Evolutionary conservation across 2,113 vertebrate species (phyloP).

Genomic region (Sterrhoptilus dennistouni): DNA sequence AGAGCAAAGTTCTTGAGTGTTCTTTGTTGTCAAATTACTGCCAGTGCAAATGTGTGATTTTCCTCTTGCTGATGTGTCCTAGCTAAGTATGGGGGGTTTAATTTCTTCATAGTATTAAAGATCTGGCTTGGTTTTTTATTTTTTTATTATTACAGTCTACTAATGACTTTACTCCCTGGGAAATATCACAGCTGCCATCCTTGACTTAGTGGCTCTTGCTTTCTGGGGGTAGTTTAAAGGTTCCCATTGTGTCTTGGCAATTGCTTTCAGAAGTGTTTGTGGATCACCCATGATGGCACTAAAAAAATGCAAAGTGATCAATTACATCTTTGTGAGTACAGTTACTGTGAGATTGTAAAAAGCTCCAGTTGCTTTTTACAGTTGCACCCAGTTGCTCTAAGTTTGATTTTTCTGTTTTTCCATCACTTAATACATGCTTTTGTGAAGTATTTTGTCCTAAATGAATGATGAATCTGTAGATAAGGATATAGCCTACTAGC

Average conservation of each 20-base stretch:
- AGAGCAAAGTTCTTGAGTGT: neutral
- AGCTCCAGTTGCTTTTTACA: too few species aligned
- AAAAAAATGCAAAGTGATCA: neutral
- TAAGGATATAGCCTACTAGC: neutral
- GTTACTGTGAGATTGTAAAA: neutral
- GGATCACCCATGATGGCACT: neutral
- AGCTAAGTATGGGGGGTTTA: accelerated
- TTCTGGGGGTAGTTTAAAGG: neutral
- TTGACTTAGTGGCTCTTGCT: neutral
- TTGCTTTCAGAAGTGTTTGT: neutral
- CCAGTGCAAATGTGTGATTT: neutral
- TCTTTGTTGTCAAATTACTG: neutral
- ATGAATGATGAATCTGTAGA: neutral
- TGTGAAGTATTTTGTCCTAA: neutral
- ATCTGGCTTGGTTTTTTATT: neutral
- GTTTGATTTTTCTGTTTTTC: neutral
- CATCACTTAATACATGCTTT: neutral
- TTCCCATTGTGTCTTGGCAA: neutral
- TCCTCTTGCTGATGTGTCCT: neutral
- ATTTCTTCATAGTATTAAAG: neutral
- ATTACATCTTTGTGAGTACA: neutral
- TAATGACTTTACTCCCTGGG: neutral
- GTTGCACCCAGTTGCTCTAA: neutral
- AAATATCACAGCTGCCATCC: neutral
- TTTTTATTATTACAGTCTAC: neutral